Evolutionary conservation across 2,888 invertebrate genomes (phyloP), one percentile per base, ranked within the genome.

Genomic region (Athalia rosae): DNA sequence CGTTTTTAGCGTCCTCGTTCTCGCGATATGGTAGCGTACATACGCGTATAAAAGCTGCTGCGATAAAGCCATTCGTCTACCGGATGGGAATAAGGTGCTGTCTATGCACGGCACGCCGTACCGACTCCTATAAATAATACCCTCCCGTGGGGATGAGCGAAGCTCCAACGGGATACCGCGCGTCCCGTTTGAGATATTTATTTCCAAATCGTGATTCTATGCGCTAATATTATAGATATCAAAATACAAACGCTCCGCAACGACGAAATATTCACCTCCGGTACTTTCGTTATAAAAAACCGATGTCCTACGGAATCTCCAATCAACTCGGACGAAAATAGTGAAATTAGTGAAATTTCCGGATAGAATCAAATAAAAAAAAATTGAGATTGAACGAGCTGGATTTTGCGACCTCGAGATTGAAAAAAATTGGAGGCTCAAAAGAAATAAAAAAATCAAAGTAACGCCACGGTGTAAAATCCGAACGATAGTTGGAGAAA

Each of bases 31-130:
- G 50, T 28, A 4, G 50, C 6, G 45, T 1, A 45, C 41, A 45
- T 63, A 45, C 43, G 45, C 28, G 2, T 28, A 13, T 11, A 63
- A 15, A 28, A n/a, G n/a, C n/a, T n/a, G 41, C 66, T 13, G 3
- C 48, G 73, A 43, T 58, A 3, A 43, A 85, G 86, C 88, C 85
- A 88, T 87, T 87, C 85, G 86, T 87, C 85, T 84, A 82, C 80
- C 73, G 62, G 79, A 28, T 28, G 76, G 79, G 84, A 88, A 89
- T 85, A 84, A 88, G 87, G 85, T 82, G 85, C 87, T 89, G 88
- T 88, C 88, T 86, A 89, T 89, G 89, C 89, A 88, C 86, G 85
- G 88, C 89, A 89, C 89, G 89, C 83, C 82, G 81, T 79, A 82
- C 82, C 83, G 82, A 80, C 74, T 73, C 85, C 86, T 84, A 88